Evolutionary conservation across 2,797 vertebrate species (phyloP).

Genomic region (Acanthurus lineatus): DNA sequence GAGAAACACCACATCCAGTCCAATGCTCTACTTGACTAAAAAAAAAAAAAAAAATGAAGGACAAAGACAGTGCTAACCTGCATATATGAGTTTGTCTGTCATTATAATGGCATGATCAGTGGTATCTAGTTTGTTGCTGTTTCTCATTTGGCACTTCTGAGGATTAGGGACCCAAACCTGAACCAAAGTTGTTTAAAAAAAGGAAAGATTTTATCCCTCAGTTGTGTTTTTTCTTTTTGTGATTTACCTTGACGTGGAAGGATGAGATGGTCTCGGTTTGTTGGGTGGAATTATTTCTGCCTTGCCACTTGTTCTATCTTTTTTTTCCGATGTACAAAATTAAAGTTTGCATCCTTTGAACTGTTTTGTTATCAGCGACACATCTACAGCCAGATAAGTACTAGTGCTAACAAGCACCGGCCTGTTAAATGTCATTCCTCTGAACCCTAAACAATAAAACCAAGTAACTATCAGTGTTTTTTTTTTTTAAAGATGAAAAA

Average conservation of each 20-base stretch:
- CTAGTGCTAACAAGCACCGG: neutral
- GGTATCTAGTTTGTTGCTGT: conserved; percentile 49
- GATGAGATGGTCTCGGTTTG: conserved; percentile 23
- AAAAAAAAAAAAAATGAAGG: conserved; percentile 10
- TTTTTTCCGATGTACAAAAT: conserved; percentile 25
- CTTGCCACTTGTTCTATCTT: neutral
- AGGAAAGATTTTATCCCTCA: conserved; percentile 16
- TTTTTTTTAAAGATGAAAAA: conserved; percentile 40
- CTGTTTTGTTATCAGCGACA: conserved; percentile 24
- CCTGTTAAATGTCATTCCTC: conserved; percentile 18
- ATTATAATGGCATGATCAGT: conserved; percentile 28
- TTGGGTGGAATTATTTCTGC: conserved; percentile 20
- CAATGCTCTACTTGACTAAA: neutral
- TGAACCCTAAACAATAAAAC: conserved; percentile 30
- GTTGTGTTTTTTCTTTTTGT: conserved; percentile 27
- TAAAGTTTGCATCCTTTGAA: conserved; percentile 8
- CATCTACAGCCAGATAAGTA: conserved; percentile 9
- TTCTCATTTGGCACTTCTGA: conserved; percentile 31
- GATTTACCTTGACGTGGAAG: conserved; percentile 9
- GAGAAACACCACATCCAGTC: too few relatives aligned
- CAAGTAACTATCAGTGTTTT: conserved; percentile 40
- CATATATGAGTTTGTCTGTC: conserved; percentile 11
- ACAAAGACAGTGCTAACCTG: conserved; percentile 6
- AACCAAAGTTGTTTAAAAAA: conserved; percentile 51
- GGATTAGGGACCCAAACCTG: conserved; percentile 30